Conservation (phyloP, 2,888 invertebrate species). For the Entomobrya proxima region DNA sequence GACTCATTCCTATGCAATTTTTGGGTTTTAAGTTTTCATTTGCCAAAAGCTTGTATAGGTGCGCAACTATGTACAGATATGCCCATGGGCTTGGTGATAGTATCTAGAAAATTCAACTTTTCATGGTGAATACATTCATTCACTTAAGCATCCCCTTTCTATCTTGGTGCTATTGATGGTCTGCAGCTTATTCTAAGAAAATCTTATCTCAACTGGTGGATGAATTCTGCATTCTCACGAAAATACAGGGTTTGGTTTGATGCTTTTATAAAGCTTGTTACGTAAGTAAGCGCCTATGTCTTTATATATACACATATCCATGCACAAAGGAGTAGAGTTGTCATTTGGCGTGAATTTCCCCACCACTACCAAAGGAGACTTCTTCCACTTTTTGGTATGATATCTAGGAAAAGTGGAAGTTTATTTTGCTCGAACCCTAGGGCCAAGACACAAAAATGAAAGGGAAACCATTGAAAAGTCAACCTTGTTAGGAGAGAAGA, state of each 20-base stretch:
- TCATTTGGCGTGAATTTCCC: conserved; percentile 59
- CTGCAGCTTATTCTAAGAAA: conserved; percentile 49
- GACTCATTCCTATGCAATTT: no score
- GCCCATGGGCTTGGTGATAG: conserved; percentile 21
- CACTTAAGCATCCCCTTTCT: conserved; percentile 20
- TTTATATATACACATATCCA: background rate
- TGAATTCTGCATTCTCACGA: conserved; percentile 13
- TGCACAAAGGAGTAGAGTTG: background rate
- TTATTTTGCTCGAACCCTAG: conserved; percentile 48
- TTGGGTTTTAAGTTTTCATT: no score
- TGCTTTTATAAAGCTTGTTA: no score
- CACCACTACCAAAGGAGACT: conserved; percentile 1
- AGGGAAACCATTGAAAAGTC: conserved; percentile 52
- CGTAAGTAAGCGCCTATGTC: no score
- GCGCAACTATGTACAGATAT: no score
- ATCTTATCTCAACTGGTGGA: conserved; percentile 67
- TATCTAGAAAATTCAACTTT: conserved; percentile 19
- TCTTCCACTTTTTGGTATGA: conserved; percentile 14
- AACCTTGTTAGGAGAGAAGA: conserved; percentile 49
- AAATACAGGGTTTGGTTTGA: no score
- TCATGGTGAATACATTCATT: conserved; percentile 25
- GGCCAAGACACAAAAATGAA: conserved; percentile 50
- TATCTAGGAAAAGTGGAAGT: background rate
- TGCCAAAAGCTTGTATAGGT: no score
- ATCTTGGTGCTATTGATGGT: background rate